Evolutionary conservation across 2,113 vertebrate genomes (phyloP).

Genomic region (Chionomys nivalis): DNA sequence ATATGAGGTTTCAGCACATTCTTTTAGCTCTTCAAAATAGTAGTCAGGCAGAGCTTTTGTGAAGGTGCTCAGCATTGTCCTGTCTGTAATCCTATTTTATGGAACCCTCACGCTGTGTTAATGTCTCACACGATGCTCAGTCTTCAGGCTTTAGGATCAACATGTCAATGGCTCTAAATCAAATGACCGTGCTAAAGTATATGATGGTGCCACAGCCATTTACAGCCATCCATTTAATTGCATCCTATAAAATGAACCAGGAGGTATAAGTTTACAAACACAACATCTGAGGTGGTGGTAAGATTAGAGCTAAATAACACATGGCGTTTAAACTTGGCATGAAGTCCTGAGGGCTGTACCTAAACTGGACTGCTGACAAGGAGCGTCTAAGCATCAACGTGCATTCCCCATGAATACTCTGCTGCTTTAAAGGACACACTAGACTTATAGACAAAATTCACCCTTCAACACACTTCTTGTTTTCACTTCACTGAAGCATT

Average conservation of each 20-base stretch:
- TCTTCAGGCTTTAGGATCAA: constrained; percentile 77
- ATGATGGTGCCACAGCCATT: constrained; percentile 76
- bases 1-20: constrained; percentile 63
- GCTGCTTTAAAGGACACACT: constrained; percentile 2
- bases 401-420: constrained; percentile 51
- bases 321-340: constrained; percentile 66
- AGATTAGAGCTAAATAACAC: constrained; percentile 76
- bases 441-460: constrained; percentile 28
- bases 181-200: constrained; percentile 81
- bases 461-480: not conserved
- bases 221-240: constrained; percentile 79
- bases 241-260: constrained; percentile 78
- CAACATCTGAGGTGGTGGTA: constrained; percentile 79
- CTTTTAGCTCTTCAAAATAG: constrained; percentile 72
- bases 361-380: constrained; percentile 61
- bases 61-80: constrained; percentile 35
- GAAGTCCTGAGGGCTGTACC: constrained; percentile 47
- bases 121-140: constrained; percentile 36
- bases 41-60: constrained; percentile 68
- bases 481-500: constrained; percentile 26
- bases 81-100: constrained; percentile 75
- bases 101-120: constrained; percentile 25
- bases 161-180: constrained; percentile 73
- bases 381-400: constrained; percentile 41
- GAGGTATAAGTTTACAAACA: constrained; percentile 83